Evolutionary conservation across 2,888 invertebrate genomes (phyloP), one percentile per base, ranked within the genome.

Genomic region (Cerceris ruficornis): DNA sequence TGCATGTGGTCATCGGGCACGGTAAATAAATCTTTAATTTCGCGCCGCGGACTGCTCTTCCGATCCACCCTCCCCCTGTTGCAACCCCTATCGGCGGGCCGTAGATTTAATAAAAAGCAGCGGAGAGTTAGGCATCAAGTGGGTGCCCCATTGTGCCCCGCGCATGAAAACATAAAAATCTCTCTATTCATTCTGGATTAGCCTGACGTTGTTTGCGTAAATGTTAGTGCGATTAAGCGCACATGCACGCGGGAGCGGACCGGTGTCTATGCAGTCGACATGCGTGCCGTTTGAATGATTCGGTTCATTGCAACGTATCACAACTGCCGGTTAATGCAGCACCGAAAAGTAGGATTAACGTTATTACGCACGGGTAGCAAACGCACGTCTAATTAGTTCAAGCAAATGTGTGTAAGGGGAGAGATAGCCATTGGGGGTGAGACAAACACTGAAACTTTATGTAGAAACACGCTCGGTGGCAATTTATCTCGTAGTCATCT

Each of bases 121-220:
- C 87, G 84, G 87, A 87, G 87, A 88, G 89, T 86, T 87, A 90
- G 89, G 89, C 89, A 92, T 91, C 90, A 90, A 91, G 92, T 91
- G 90, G 89, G 88, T 87, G 86, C 89, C 87, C 91, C 88, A 92
- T 92, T 91, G 92, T 91, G 88, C 88, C 87, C 86, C 87, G 86
- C 28, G 87, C 90, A 91, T 92, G 89, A 92, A 92, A 92, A 92
- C 91, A 92, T 92, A 90, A 91, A 92, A 92, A 92, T 92, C 91
- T 92, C 90, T 89, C 90, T 89, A 91, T 92, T 92, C 92, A 91
- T 80, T 82, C 79, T 83, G 91, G 92, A 92, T 92, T 92, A 92
- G 87, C 87, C 85, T 70, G 73, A 71, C 71, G 76, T 78, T 85
- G 77, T 86, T 71, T 76, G 77, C 72, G 74, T 79, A 73, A 79